A percentile compares a stretch with the other conserved stretches of the same genome.
phyloP scores from a whole-genome alignment of 2,888 invertebrate genomes.

The Barypeithes pellucidus region DNA sequence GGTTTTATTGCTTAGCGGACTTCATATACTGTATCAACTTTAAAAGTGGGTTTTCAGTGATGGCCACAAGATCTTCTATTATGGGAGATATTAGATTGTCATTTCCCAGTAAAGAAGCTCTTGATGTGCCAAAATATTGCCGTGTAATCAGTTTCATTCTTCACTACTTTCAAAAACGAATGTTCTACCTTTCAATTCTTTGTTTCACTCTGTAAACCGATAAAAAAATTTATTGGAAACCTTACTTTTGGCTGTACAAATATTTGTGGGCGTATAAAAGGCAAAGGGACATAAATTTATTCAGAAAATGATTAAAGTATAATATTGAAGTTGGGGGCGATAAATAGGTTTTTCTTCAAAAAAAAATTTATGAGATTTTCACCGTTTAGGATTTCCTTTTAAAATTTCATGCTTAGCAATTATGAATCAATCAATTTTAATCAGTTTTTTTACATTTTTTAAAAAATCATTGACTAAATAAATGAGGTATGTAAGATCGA shows the following conservation, averaged over 20 bases:
- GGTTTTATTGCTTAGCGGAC: no score
- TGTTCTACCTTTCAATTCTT: not conserved
- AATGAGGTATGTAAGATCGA: no score
- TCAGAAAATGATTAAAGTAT: conserved; percentile 41
- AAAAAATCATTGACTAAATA: no score
- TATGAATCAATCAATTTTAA: no score
- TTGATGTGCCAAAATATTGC: no score
- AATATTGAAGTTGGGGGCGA: conserved; percentile 44
- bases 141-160: no score
- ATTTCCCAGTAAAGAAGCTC: no score
- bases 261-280: conserved; percentile 28
- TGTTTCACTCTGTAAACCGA: not conserved
- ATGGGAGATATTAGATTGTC: no score
- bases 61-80: no score
- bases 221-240: conserved; percentile 26
- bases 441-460: no score
- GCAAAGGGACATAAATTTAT: conserved; percentile 36
- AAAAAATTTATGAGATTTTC: not conserved
- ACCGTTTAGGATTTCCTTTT: conserved; percentile 14
- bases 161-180: not conserved
- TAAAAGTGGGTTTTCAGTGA: no score
- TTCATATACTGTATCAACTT: no score
- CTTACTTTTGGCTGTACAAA: conserved; percentile 31
- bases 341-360: conserved; percentile 30
- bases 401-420: not conserved